Percentiles rank a stretch among this genome's conserved stretches.
These are phyloP conservation scores for Leucopsar rothschildi DNA, from an alignment of 2,113 vertebrate genomes.

Conservation along the genomic window DNA sequence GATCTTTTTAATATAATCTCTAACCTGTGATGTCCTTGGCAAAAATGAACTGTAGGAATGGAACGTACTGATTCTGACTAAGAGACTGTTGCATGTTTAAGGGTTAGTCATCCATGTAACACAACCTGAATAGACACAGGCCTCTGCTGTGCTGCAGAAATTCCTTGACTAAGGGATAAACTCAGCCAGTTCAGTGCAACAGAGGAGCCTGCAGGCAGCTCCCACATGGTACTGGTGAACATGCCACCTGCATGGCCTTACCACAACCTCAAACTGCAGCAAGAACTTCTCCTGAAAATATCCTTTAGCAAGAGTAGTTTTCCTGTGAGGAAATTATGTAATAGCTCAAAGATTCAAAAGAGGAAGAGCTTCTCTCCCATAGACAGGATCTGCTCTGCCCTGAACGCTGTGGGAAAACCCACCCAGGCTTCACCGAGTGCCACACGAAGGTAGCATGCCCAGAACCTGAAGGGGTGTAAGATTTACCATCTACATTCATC, in stretches of 20 bases:
- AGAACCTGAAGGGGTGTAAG: neutral
- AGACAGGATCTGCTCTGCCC: neutral
- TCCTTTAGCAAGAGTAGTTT: neutral
- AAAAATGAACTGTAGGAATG: neutral
- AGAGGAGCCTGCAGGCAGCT: neutral
- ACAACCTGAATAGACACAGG: neutral
- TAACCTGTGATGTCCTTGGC: neutral
- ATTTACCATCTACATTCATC: neutral
- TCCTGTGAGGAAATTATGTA: neutral
- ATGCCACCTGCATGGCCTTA: rapidly evolving
- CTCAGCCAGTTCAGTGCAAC: neutral
- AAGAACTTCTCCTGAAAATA: neutral
- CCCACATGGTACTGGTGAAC: rapidly evolving
- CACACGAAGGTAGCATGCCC: neutral
- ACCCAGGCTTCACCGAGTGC: neutral
- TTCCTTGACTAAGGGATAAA: neutral
- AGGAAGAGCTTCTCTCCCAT: neutral
- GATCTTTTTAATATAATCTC: neutral
- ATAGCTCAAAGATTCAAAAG: neutral
- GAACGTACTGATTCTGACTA: neutral
- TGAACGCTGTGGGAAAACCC: rapidly evolving
- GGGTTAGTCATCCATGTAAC: neutral
- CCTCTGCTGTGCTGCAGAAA: neutral
- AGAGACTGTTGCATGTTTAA: neutral
- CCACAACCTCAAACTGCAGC: neutral